Conservation (phyloP, 2,113 vertebrate genomes). For the Oncorhynchus keta region DNA sequence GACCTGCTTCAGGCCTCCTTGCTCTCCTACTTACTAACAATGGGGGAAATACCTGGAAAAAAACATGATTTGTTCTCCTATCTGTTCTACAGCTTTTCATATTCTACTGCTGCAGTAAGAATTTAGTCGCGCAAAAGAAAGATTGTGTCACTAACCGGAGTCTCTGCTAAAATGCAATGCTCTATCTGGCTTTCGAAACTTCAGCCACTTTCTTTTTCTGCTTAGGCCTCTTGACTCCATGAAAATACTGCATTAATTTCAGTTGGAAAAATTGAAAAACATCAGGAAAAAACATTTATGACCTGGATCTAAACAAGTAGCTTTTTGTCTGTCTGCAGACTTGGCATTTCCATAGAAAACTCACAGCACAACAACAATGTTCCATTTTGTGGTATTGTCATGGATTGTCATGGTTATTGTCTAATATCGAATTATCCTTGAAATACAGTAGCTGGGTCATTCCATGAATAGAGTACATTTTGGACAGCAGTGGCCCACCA, state of each 20-base stretch:
- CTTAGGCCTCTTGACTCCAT: background rate
- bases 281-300: background rate
- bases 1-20: slow-evolving; percentile 11
- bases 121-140: background rate
- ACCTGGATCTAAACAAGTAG: background rate
- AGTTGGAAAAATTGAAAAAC: background rate
- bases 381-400: slow-evolving; percentile 23
- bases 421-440: slow-evolving; percentile 22
- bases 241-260: no score
- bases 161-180: background rate
- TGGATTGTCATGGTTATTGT: background rate
- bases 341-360: background rate
- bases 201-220: background rate
- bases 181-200: background rate
- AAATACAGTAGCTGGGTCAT: no score
- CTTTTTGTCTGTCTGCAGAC: background rate
- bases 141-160: background rate
- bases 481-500: no score
- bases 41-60: slow-evolving; percentile 25
- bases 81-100: slow-evolving; percentile 20
- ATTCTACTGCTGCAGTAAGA: background rate
- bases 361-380: background rate
- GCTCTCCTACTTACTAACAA: slow-evolving; percentile 6
- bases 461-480: no score
- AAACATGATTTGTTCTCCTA: slow-evolving; percentile 36